Percentiles rank a stretch among this genome's conserved stretches.
Conservation (phyloP, 2,888 invertebrate species). For the Dichetophora obliterata region DNA sequence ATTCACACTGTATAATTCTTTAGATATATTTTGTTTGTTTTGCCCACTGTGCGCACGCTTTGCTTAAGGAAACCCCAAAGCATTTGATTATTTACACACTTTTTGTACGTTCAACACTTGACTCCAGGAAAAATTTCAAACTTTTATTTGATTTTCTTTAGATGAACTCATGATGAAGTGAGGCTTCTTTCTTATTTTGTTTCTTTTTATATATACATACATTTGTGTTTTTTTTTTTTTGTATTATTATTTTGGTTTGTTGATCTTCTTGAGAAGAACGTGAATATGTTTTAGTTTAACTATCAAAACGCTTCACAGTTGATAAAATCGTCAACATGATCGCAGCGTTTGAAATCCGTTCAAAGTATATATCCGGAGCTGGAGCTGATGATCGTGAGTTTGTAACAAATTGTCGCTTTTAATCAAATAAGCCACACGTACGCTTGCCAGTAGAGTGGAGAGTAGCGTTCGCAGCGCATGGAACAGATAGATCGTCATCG, state of each 20-base stretch:
- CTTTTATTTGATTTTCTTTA: slow-evolving; percentile 25
- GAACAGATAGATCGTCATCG: neutral
- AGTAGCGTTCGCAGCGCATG: slow-evolving; percentile 20
- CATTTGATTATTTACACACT: slow-evolving; percentile 29
- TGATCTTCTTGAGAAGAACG: neutral
- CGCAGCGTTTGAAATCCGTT: slow-evolving; percentile 8
- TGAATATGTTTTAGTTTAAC: neutral
- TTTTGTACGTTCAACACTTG: neutral
- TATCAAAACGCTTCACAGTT: slow-evolving; percentile 14
- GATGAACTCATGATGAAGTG: slow-evolving; percentile 4
- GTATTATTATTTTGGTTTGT: slow-evolving; percentile 5
- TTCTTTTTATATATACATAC: no score
- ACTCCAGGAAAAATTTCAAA: slow-evolving; percentile 15
- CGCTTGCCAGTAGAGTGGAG: slow-evolving; percentile 22
- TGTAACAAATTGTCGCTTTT: slow-evolving; percentile 16
- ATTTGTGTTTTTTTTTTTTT: neutral
- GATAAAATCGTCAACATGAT: slow-evolving; percentile 19
- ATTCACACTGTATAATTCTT: neutral
- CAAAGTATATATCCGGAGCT: neutral
- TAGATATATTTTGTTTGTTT: neutral
- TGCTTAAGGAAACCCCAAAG: slow-evolving; percentile 19
- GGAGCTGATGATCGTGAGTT: neutral
- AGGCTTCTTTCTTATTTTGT: neutral
- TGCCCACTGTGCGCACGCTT: slow-evolving; percentile 18
- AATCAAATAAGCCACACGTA: neutral